Evolutionary conservation across 2,113 vertebrate genomes (phyloP).

Genomic region (Columba livia): DNA sequence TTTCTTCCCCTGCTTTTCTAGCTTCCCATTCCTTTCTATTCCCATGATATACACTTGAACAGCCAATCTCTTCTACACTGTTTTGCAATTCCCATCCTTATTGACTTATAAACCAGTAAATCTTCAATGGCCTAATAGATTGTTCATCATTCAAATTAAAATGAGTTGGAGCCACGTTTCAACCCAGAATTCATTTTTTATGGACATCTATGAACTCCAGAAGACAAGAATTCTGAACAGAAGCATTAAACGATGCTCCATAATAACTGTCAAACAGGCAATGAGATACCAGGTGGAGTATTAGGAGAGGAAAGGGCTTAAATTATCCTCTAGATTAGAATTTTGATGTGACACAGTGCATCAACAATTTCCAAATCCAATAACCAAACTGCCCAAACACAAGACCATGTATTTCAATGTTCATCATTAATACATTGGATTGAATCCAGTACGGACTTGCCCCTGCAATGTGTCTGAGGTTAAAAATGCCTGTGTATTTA

Average conservation of each 20-base stretch:
- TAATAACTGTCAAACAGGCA: not conserved
- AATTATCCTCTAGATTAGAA: not conserved
- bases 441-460: not conserved
- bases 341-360: not conserved
- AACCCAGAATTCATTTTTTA: not conserved
- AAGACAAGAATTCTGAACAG: not conserved
- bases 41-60: not conserved
- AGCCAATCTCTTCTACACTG: not conserved
- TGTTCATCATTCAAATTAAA: not conserved
- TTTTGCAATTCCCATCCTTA: not conserved
- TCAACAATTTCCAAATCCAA: not conserved
- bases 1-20: not conserved
- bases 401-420: not conserved
- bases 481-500: constrained; percentile 43
- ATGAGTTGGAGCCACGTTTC: not conserved
- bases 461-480: not conserved
- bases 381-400: not conserved
- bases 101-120: not conserved
- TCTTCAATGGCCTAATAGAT: not conserved
- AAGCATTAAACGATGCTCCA: not conserved
- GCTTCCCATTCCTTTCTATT: not conserved
- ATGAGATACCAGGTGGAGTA: not conserved
- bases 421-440: not conserved
- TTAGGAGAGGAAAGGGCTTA: not conserved
- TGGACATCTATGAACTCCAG: not conserved